These are phyloP conservation scores for Cherax quadricarinatus DNA, from an alignment of 1,140 invertebrate species.

Conservation along the genomic window DNA sequence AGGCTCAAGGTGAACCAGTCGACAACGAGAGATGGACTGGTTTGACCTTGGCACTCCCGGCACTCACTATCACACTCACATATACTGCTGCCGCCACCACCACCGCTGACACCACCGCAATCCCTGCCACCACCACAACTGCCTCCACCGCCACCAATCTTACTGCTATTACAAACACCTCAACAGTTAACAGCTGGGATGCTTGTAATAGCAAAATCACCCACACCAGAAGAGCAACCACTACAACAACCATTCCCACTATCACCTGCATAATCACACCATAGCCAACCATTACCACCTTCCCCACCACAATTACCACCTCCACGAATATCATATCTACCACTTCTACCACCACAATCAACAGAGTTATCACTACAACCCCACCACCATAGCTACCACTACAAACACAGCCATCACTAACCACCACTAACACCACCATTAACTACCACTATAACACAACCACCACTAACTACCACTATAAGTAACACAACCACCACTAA, in stretches of 20 bases:
- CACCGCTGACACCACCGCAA: neutral
- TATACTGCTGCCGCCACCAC: neutral
- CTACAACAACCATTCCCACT: too few relatives aligned
- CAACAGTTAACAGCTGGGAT: too few relatives aligned
- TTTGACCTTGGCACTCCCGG: conserved; percentile 31
- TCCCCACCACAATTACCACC: neutral
- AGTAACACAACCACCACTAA: neutral
- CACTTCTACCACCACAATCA: neutral
- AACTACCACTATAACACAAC: neutral
- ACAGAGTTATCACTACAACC: too few relatives aligned
- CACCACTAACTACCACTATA: neutral
- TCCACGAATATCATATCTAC: too few relatives aligned
- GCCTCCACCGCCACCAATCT: too few relatives aligned
- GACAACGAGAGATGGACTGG: conserved; percentile 25
- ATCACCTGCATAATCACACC: neutral
- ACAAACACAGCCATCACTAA: too few relatives aligned
- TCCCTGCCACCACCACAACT: too few relatives aligned
- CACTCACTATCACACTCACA: neutral
- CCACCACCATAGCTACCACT: neutral
- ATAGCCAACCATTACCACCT: neutral
- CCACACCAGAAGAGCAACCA: too few relatives aligned
- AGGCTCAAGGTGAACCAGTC: conserved; percentile 43
- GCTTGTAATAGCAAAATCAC: too few relatives aligned
- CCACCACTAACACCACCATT: too few relatives aligned
- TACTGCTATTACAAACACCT: too few relatives aligned